Percentiles rank a stretch among this genome's conserved stretches.
Conservation (phyloP, 2,797 vertebrate genomes). For the Fistularia commersonii region DNA sequence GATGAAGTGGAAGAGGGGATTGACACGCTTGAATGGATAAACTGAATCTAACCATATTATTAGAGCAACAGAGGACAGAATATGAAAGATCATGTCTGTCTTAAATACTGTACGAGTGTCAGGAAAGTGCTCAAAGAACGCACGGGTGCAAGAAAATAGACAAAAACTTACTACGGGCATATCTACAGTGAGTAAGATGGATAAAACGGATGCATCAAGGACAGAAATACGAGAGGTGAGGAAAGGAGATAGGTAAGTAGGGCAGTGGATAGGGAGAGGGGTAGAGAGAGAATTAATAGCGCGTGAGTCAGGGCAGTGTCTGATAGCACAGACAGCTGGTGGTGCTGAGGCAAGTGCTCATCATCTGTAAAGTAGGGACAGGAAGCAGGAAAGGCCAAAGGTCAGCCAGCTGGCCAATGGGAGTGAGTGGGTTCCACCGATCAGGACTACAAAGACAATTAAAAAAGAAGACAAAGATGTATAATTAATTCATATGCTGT, state of each 20-base stretch:
- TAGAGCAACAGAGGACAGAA: slow-evolving; percentile 20
- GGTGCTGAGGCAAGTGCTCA: slow-evolving; percentile 53
- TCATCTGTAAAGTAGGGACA: slow-evolving; percentile 77
- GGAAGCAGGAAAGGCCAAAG: slow-evolving; percentile 62
- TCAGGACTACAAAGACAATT: slow-evolving; percentile 64
- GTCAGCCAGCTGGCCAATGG: slow-evolving; percentile 62
- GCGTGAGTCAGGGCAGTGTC: slow-evolving; percentile 51
- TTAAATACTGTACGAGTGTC: slow-evolving; percentile 43
- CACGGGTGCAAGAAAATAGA: slow-evolving; percentile 21
- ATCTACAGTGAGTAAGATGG: slow-evolving; percentile 18
- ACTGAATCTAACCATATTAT: slow-evolving; percentile 24
- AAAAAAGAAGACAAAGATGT: slow-evolving; percentile 3
- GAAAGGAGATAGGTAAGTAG: slow-evolving; percentile 19
- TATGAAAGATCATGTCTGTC: slow-evolving; percentile 29
- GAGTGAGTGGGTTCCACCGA: slow-evolving; percentile 65
- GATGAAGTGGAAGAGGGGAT: slow-evolving; percentile 29
- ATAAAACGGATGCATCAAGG: slow-evolving; percentile 27
- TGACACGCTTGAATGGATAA: slow-evolving; percentile 25
- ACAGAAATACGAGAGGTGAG: slow-evolving; percentile 18
- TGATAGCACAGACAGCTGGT: slow-evolving; percentile 54
- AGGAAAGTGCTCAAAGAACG: slow-evolving; percentile 35
- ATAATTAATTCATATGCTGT: background rate
- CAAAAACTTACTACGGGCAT: slow-evolving; percentile 19
- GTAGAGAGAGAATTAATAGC: slow-evolving; percentile 46
- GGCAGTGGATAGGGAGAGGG: slow-evolving; percentile 14